Evolutionary conservation across 1,140 invertebrate species (phyloP).

Genomic region (Coenobita brevimanus): DNA sequence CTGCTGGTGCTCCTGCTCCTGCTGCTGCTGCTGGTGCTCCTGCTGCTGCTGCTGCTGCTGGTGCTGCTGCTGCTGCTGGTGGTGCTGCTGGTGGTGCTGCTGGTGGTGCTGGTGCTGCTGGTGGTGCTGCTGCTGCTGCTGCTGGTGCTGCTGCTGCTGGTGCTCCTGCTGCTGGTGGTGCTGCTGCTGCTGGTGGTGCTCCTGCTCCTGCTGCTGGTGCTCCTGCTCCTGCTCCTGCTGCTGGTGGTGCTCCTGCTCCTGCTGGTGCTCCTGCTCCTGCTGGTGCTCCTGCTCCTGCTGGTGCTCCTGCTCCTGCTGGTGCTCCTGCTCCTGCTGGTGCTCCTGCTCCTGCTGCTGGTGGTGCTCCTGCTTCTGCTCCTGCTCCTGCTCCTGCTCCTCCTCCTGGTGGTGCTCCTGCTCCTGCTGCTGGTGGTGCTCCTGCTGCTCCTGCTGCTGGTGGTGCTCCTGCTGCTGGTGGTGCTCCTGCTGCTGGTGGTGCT

Average conservation of each 20-base stretch:
- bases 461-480: too few relatives aligned
- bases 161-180: background rate
- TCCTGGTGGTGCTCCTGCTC: background rate
- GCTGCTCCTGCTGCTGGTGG: background rate
- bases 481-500: too few relatives aligned
- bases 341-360: too few relatives aligned
- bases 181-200: background rate
- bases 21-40: background rate
- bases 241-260: background rate
- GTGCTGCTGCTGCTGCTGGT: background rate
- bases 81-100: background rate
- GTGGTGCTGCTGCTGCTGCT: slow-evolving; percentile 5
- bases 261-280: background rate
- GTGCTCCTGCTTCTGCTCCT: too few relatives aligned
- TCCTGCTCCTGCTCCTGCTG: background rate
- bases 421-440: background rate
- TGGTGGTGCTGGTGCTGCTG: slow-evolving; percentile 7
- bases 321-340: too few relatives aligned
- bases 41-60: background rate
- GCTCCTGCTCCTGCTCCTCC: background rate
- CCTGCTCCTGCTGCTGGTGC: background rate
- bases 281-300: too few relatives aligned
- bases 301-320: too few relatives aligned
- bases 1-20: too few relatives aligned
- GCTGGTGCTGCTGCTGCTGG: slow-evolving; percentile 11